phyloP scores from a whole-genome alignment of 2,113 vertebrate genomes.

The Campylomormyrus tamandua region DNA sequence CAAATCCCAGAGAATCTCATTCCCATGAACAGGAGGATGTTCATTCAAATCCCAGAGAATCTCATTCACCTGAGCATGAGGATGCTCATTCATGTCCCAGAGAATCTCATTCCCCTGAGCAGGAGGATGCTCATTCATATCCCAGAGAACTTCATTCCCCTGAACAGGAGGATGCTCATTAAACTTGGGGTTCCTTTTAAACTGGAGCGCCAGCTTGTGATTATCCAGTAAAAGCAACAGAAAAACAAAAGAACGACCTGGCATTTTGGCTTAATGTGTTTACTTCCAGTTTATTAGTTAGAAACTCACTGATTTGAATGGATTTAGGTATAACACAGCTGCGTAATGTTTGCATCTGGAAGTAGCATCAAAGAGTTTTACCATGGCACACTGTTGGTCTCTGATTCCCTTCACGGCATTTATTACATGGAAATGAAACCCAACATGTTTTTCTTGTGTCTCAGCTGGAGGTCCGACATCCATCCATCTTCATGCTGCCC shows the following conservation, averaged over 20 bases:
- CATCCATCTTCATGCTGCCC: not conserved
- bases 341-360: not conserved
- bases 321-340: not conserved
- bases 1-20: too few relatives aligned
- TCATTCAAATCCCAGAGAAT: too few relatives aligned
- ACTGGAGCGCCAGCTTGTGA: too few relatives aligned
- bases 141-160: too few relatives aligned
- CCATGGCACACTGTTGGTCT: not conserved
- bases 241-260: not conserved
- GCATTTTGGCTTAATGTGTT: not conserved
- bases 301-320: not conserved
- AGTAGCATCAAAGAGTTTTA: not conserved
- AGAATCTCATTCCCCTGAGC: too few relatives aligned
- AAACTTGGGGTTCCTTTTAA: not conserved
- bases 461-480: not conserved
- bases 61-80: too few relatives aligned
- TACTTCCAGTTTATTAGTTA: not conserved
- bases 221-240: not conserved
- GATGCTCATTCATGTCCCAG: too few relatives aligned
- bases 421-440: not conserved
- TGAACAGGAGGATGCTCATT: too few relatives aligned
- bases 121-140: too few relatives aligned
- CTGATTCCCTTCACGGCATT: not conserved
- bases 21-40: too few relatives aligned
- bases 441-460: not conserved